Evolutionary conservation across 1,140 invertebrate genomes (phyloP).

Genomic region (Metopolophium dirhodum): DNA sequence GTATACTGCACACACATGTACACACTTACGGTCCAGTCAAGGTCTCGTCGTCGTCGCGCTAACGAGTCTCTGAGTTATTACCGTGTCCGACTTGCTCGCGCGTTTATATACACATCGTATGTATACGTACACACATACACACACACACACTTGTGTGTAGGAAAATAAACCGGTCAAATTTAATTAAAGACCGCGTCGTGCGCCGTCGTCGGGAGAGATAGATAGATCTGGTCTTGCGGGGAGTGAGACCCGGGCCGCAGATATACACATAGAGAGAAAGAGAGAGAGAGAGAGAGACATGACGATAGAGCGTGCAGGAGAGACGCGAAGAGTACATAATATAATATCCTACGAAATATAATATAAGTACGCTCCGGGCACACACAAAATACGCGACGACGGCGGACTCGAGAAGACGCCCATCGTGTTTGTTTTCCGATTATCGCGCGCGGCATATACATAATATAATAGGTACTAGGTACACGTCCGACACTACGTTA

Average conservation of each 20-base stretch:
- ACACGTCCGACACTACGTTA: conserved; percentile 29
- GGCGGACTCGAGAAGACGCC: conserved; percentile 49
- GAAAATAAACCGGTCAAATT: conserved; percentile 56
- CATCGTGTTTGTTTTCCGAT: conserved; percentile 57
- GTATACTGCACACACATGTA: background rate
- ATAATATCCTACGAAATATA: background rate
- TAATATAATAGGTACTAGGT: background rate
- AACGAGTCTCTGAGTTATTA: conserved; percentile 55
- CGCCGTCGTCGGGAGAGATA: background rate
- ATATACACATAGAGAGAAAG: background rate
- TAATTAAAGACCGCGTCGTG: conserved; percentile 54
- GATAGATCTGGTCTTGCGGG: background rate
- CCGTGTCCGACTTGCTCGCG: conserved; percentile 32
- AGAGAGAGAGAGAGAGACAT: background rate
- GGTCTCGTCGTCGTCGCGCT: conserved; percentile 31
- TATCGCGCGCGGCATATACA: conserved; percentile 9
- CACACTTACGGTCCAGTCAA: background rate
- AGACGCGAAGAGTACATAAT: background rate
- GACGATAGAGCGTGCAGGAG: background rate
- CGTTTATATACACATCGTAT: conserved; percentile 24
- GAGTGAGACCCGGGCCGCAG: background rate
- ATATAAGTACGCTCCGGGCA: background rate
- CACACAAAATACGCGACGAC: conserved; percentile 43
- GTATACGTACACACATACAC: background rate
- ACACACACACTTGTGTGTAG: background rate